Conservation (phyloP, 2,797 vertebrate species). For the Spinus pinus region DNA sequence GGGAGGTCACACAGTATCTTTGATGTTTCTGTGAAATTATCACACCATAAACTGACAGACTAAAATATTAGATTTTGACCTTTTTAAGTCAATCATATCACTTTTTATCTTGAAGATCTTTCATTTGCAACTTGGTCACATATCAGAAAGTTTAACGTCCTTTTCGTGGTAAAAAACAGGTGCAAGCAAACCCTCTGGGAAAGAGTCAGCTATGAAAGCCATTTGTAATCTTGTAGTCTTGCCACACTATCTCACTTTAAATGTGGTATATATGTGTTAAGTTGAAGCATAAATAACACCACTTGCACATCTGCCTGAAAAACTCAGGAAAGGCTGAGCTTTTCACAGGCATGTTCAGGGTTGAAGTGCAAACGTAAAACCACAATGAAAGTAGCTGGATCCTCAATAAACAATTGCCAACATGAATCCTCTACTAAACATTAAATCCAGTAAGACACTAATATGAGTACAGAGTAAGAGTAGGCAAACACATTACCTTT, state of each 20-base stretch:
- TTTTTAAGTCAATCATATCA: conserved; percentile 50
- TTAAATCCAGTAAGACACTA: background rate
- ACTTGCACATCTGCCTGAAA: conserved; percentile 48
- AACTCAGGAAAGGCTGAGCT: conserved; percentile 9
- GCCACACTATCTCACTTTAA: conserved; percentile 56
- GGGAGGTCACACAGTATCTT: conserved; percentile 12
- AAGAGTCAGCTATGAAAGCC: conserved; percentile 53
- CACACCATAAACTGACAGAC: conserved; percentile 42
- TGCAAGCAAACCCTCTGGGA: conserved; percentile 72
- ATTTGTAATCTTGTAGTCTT: conserved; percentile 57
- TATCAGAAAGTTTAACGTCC: conserved; percentile 79
- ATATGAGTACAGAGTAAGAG: background rate
- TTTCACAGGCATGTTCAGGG: background rate
- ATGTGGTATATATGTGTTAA: conserved; percentile 59
- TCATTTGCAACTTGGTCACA: conserved; percentile 53
- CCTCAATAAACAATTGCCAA: background rate
- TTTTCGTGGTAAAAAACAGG: conserved; percentile 81
- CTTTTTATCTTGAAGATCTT: conserved; percentile 61
- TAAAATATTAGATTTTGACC: conserved; percentile 62
- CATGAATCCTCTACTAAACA: background rate
- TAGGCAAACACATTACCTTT: background rate
- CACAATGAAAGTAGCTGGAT: background rate
- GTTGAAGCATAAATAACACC: conserved; percentile 49
- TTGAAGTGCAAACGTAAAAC: background rate
- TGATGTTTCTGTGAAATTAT: conserved; percentile 34